Evolutionary conservation across 2,797 vertebrate genomes (phyloP), one percentile per base, ranked within the genome.

Genomic region (Pelochelys cantorii): DNA sequence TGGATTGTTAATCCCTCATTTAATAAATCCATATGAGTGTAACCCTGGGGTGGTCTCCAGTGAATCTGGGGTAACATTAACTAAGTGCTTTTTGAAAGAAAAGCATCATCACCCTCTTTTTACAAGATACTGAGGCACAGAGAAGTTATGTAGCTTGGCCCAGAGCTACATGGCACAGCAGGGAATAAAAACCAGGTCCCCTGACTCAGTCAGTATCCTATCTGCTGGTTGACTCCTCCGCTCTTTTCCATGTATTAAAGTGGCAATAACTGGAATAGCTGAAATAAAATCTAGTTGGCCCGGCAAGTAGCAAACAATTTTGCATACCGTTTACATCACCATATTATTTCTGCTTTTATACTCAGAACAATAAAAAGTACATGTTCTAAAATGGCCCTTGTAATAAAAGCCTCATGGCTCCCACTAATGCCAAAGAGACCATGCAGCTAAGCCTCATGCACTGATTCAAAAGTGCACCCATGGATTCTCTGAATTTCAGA

Each of bases 321-420:
- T 3, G 13, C 85, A 94, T 37, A 14, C 89, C 77, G 29, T 71
- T 93, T 94, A 68, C 20, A 82, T 78, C 5, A 3, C 25, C 60
- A 52, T 77, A 82, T 89, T 90, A 92, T 87, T 87, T 92, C 81
- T 81, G 82, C 42, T 89, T 84, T 52, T 86, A 56, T 87, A 42
- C 2, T 90, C 15, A 20, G 42, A 92, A 80, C 62, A 89, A 81
- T 80, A 86, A 87, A 75, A 10, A 79, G 65, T 2, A 7, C 2
- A 9, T 60, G 79, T 90, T 75, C 59, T 59, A 25, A 81, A 81
- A 29, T n/a, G 31, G 15, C 34, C 37, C n/a, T 27, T 52, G 52
- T 22, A 86, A 14, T 23, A 87, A 37, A 20, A 90, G 75, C 83
- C 84, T 42, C 37, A 13, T 22, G 27, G 15, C 54, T 82, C 78